Evolutionary conservation across 2,888 invertebrate species (phyloP), one percentile per base, ranked within the genome.

Genomic region (Mimumesa dahlbomi): DNA sequence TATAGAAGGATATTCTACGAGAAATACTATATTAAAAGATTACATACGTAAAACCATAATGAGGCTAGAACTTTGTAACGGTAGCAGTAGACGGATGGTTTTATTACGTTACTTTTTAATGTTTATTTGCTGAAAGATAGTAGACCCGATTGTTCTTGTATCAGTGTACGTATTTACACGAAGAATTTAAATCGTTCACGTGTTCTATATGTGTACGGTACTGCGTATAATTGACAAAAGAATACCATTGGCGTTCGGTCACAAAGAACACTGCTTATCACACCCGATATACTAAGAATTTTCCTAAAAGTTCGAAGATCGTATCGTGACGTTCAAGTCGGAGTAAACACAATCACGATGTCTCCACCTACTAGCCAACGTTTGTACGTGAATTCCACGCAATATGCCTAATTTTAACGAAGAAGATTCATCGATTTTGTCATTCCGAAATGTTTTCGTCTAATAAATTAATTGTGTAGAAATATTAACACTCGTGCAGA

Each of bases 221-320:
- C 22, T 25, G 19, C 19, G 19, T 16, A 25, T 16, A 38, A n/a
- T n/a, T 13, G n/a, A 31, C 31, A 25, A 13, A 9, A 43, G 7
- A 25, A 43, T 21, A 45, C 19, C 31, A 1, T 11, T n/a, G 29
- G 6, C 18, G 3, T 4, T 9, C 22, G 22, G 3, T 16, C 5
- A n/a, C 6, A 1, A 16, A 19, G 13, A 6, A 13, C 13, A 9
- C 7, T 18, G 9, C 19, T 56, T 45, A 36, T 45, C 36, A 13
- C 6, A 2, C 2, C 13, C 11, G 19, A 21, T 19, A 45, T 9
- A 21, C 1, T 7, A 22, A 9, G 29, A 46, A 22, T 22, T 46
- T 36, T 25, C 22, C 61, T 34, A 61, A 46, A 61, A 45, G 52
- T 52, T 22, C 25, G 36, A 46, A 6, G 25, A 53, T 46, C 29